Evolutionary conservation across 2,113 vertebrate species (phyloP).

Genomic region (Monopterus albus): DNA sequence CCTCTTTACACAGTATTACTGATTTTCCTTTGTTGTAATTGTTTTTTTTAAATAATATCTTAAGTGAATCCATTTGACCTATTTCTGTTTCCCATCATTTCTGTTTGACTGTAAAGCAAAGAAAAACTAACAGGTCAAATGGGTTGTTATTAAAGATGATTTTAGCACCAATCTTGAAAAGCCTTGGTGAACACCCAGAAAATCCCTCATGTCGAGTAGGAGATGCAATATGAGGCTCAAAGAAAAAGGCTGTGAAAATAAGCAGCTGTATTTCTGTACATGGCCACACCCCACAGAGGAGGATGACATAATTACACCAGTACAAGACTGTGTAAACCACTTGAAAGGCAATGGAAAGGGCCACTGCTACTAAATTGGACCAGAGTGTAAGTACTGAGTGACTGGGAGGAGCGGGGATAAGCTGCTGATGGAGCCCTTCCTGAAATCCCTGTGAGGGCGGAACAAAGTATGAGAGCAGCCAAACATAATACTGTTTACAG

Average conservation of each 20-base stretch:
- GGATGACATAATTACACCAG: slow-evolving; percentile 76
- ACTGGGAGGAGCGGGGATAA: slow-evolving; percentile 44
- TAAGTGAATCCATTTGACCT: too few species aligned
- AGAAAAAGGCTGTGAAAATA: slow-evolving; percentile 75
- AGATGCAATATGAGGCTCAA: slow-evolving; percentile 54
- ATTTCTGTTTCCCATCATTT: slow-evolving; percentile 20
- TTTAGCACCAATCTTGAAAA: slow-evolving; percentile 49
- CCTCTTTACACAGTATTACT: too few species aligned
- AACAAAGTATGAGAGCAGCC: not conserved
- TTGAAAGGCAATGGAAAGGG: slow-evolving; percentile 60
- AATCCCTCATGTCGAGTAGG: slow-evolving; percentile 52
- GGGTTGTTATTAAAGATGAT: slow-evolving; percentile 70
- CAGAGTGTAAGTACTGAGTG: slow-evolving; percentile 29
- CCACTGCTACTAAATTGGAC: slow-evolving; percentile 64
- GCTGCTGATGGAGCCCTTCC: slow-evolving; percentile 30
- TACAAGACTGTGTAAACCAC: slow-evolving; percentile 69
- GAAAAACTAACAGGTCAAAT: slow-evolving; percentile 50
- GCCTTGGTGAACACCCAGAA: slow-evolving; percentile 68
- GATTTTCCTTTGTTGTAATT: too few species aligned
- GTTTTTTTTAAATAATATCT: too few species aligned
- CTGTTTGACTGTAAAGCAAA: slow-evolving; percentile 29
- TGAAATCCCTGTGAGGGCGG: slow-evolving; percentile 12
- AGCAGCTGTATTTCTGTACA: slow-evolving; percentile 73
- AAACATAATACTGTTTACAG: not conserved
- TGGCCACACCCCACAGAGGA: slow-evolving; percentile 74